A percentile compares a stretch with the other conserved stretches of the same genome.
Evolutionary conservation across 1,140 invertebrate species (phyloP).

Genomic region (Aphelinus certus): DNA sequence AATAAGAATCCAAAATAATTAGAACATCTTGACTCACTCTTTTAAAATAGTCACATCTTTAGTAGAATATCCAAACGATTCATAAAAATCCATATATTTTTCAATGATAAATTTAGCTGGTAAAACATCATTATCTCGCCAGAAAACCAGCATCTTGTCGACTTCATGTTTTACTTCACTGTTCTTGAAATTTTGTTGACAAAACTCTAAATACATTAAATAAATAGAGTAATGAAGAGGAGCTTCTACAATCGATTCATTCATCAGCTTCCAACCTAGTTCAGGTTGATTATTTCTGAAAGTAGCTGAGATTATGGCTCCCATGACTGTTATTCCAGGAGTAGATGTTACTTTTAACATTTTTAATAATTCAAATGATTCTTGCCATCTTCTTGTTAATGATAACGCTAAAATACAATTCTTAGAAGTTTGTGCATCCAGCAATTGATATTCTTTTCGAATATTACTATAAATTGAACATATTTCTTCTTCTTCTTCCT

Average conservation of each 20-base stretch:
- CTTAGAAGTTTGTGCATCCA: conserved; percentile 70
- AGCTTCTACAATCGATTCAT: conserved; percentile 55
- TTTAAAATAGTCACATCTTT: conserved; percentile 49
- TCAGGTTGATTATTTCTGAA: conserved; percentile 68
- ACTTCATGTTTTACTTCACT: conserved; percentile 57
- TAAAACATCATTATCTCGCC: conserved; percentile 45
- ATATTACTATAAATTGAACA: conserved; percentile 66
- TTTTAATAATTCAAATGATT: conserved; percentile 70
- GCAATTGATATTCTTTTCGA: conserved; percentile 65
- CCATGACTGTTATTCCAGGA: conserved; percentile 31
- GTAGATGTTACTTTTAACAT: conserved; percentile 64
- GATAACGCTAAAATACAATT: conserved; percentile 70
- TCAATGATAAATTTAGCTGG: conserved; percentile 32
- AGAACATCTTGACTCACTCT: conserved; percentile 23
- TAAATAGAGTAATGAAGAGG: conserved; percentile 50
- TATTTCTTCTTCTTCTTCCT: conserved; percentile 68
- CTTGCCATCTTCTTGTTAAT: conserved; percentile 71
- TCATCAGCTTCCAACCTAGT: conserved; percentile 67
- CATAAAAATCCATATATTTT: conserved; percentile 32
- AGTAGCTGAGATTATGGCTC: conserved; percentile 63
- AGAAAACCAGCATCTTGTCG: conserved; percentile 64
- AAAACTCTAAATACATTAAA: conserved; percentile 63
- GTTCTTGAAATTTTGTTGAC: conserved; percentile 60
- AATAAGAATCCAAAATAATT: background rate
- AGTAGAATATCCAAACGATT: conserved; percentile 53